phyloP scores from a whole-genome alignment of 2,113 vertebrate genomes.

The Lontra canadensis region DNA sequence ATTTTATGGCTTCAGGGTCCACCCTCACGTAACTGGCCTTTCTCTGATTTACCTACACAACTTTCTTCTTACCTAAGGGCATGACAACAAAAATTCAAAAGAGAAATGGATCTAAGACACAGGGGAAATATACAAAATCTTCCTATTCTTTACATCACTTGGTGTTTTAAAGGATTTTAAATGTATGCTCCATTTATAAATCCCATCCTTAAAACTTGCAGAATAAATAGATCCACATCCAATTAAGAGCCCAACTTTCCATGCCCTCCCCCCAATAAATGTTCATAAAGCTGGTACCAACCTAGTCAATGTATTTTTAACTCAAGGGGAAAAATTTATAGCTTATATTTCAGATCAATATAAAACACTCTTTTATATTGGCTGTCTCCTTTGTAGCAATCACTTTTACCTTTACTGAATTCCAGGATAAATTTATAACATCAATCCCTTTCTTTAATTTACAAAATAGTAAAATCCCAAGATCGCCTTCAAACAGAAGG shows the following conservation, averaged over 20 bases:
- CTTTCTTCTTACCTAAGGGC: neutral
- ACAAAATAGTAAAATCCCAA: conserved; percentile 77
- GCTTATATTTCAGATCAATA: conserved; percentile 5
- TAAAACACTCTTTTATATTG: neutral
- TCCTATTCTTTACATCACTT: neutral
- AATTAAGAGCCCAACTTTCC: neutral
- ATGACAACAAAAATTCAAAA: conserved; percentile 18
- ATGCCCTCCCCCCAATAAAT: neutral
- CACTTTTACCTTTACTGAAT: conserved; percentile 62
- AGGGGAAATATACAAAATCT: neutral
- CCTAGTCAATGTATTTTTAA: conserved; percentile 27
- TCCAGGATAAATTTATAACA: conserved; percentile 68
- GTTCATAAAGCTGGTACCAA: neutral
- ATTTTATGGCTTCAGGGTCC: neutral
- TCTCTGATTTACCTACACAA: neutral
- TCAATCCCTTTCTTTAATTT: conserved; percentile 74
- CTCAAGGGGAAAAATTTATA: neutral
- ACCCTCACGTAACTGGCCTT: neutral
- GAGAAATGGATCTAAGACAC: neutral
- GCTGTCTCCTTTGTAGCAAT: conserved; percentile 2
- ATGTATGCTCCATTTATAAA: neutral
- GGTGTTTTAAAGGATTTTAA: conserved; percentile 2
- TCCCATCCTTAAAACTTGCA: neutral
- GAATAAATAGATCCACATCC: conserved; percentile 1
- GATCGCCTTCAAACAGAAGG: conserved; percentile 66